Base-by-base conservation (phyloP, 2,797 vertebrate species). In the Xyrichtys novacula region DNA sequence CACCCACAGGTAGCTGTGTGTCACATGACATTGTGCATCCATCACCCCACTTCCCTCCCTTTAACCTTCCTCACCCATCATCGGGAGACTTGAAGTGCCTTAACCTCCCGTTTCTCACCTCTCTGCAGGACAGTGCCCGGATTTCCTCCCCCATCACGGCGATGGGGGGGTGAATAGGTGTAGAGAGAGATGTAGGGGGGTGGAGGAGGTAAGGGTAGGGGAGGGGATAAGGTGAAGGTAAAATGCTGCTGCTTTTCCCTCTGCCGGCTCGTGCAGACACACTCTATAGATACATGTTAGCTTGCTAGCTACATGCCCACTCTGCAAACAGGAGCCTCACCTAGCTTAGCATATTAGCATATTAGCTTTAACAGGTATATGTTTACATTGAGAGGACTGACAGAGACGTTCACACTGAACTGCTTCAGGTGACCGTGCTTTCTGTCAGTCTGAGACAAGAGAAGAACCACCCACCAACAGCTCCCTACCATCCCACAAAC, bases 81-180 rank as follows among this genome's bases (percentile, higher is more conserved):
- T 85, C 85, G 88, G 91, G 92, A 93, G 91, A 89, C 90, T 87
- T 78, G 76, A 93, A 94, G 94, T 94, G 94, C 94, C 94, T 94
- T 94, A 92, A 90, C 88, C 90, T 91, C 89, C 87, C 82, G 78
- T 85, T 42, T 40, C 38, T 61, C 22, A 23, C 39, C 36, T 39
- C 20, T 6, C 65, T 54, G 43, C 67, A 42, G 54, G 60, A 76
- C 56, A 60, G 64, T 59, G 71, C 68, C 71, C 76, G 65, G 80
- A 75, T 81, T 80, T 68, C 42, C 68, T 74, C 74, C 65, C 79
- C 68, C 61, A n/a, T n/a, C n/a, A n/a, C n/a, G n/a, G n/a, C n/a
- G n/a, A n/a, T 69, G 65, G 62, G 56, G 75, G 53, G 71, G 78
- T 81, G 72, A 7, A n/a, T n/a, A n/a, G 5, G 7, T 25, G 22